Evolutionary conservation across 2,113 vertebrate genomes (phyloP).

Genomic region (Taurulus bubalis): DNA sequence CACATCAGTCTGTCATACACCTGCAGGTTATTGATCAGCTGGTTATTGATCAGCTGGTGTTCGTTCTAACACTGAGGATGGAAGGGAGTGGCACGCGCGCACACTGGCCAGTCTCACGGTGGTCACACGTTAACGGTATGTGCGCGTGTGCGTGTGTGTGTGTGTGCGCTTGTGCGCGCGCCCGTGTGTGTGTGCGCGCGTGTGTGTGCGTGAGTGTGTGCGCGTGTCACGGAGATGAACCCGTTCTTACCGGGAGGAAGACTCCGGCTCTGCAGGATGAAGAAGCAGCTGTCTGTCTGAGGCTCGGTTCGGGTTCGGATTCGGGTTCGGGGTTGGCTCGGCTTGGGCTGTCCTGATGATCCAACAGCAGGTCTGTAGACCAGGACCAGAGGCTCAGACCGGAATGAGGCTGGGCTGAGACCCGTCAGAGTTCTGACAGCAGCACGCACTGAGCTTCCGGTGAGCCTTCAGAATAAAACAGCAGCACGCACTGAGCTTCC

Average conservation of each 20-base stretch:
- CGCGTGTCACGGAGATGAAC: background rate
- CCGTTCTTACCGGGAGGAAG: constrained; percentile 54
- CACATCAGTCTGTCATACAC: background rate
- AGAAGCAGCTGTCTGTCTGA: constrained; percentile 15
- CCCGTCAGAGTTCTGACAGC: background rate
- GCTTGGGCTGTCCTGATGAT: background rate
- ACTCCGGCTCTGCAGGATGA: constrained; percentile 48
- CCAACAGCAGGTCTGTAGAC: background rate
- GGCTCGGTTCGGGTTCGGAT: background rate
- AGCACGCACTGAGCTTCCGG: background rate
- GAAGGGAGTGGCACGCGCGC: constrained; percentile 50
- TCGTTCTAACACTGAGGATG: background rate
- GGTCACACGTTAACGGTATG: background rate
- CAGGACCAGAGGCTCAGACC: background rate
- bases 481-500: too few species aligned
- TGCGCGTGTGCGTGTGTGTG: background rate
- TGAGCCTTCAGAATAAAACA: background rate
- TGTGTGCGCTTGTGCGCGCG: background rate
- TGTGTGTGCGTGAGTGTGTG: background rate
- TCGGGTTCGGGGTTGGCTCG: too few species aligned
- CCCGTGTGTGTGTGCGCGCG: background rate
- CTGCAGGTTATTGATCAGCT: constrained; percentile 11
- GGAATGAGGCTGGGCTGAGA: background rate
- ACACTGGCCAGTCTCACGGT: background rate
- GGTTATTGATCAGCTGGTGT: constrained; percentile 14